Percentiles rank a stretch among this genome's conserved stretches.
phyloP scores from a whole-genome alignment of 2,888 invertebrate species.

The Orthonevra nobilis region DNA sequence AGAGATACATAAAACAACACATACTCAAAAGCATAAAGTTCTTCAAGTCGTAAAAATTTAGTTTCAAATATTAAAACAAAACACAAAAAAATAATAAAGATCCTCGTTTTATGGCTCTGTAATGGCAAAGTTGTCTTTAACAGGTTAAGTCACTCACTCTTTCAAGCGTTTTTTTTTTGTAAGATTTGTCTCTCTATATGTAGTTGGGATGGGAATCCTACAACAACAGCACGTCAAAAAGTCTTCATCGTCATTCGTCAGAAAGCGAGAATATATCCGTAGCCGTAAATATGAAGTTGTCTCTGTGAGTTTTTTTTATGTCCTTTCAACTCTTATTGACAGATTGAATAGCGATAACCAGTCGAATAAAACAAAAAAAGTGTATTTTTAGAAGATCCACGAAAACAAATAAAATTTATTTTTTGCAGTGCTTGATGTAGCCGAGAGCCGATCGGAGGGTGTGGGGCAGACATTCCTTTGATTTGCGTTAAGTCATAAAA shows the following conservation, averaged over 20 bases:
- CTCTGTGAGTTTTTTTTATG: slow-evolving; percentile 38
- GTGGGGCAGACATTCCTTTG: slow-evolving; percentile 29
- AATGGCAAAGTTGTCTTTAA: slow-evolving; percentile 15
- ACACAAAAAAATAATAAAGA: slow-evolving; percentile 19
- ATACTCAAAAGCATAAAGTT: not conserved
- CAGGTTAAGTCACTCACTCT: slow-evolving; percentile 8
- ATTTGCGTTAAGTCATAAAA: slow-evolving; percentile 45
- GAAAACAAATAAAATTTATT: slow-evolving; percentile 26
- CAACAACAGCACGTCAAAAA: too few relatives aligned
- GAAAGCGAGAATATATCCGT: not conserved
- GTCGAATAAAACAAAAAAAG: slow-evolving; percentile 21
- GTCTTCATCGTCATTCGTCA: too few relatives aligned
- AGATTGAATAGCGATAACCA: slow-evolving; percentile 38
- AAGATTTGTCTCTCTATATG: too few relatives aligned
- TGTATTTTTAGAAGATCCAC: not conserved
- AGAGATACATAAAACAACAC: slow-evolving; percentile 2
- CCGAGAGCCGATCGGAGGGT: not conserved
- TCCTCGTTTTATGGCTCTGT: slow-evolving; percentile 14
- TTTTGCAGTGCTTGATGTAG: slow-evolving; percentile 12
- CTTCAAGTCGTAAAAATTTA: slow-evolving; percentile 24
- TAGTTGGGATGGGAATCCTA: slow-evolving; percentile 12
- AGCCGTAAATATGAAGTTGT: slow-evolving; percentile 31
- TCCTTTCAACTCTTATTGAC: slow-evolving; percentile 34
- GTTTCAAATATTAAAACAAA: slow-evolving; percentile 17
- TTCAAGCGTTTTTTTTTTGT: slow-evolving; percentile 7